Evolutionary conservation across 2,888 invertebrate species (phyloP).

Genomic region (Timema podura): DNA sequence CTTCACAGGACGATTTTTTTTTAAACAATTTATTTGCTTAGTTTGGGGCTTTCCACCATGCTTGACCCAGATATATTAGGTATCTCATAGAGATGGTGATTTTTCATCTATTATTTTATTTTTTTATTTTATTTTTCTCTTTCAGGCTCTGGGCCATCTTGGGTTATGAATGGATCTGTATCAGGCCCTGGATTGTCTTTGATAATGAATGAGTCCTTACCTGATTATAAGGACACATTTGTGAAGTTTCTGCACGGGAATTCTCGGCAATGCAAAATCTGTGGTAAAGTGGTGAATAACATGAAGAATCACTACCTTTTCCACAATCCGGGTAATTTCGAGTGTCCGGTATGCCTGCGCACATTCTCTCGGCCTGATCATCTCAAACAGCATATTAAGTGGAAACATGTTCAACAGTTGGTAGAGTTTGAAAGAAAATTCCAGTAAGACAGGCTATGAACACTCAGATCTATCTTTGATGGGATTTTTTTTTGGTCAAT

Average conservation of each 20-base stretch:
- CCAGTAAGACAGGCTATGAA: too few species aligned
- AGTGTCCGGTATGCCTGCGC: conserved; percentile 40
- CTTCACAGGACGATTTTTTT: too few species aligned
- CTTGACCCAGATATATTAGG: too few species aligned
- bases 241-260: conserved; percentile 32
- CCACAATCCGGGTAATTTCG: conserved; percentile 41
- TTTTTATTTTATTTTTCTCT: conserved; percentile 16
- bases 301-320: conserved; percentile 41
- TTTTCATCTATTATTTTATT: conserved; percentile 2
- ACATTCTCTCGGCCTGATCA: conserved; percentile 46
- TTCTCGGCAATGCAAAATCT: conserved; percentile 40
- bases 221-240: conserved; percentile 26
- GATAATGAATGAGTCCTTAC: conserved; percentile 15
- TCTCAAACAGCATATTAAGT: conserved; percentile 47
- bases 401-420: conserved; percentile 40
- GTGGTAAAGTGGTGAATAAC: conserved; percentile 43
- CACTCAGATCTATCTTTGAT: too few species aligned
- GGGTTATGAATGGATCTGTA: conserved; percentile 16
- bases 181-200: conserved; percentile 16
- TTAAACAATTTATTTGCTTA: too few species aligned
- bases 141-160: conserved; percentile 14
- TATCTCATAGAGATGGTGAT: conserved; percentile 23
- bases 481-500: too few species aligned
- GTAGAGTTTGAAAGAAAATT: not conserved
- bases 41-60: too few species aligned